Evolutionary conservation across 1,140 invertebrate species (phyloP).

Genomic region (fruit fly (Drosophila melanogaster)): Release_6_plus_ISO1_MT NT_037436.4:12194501-12195000

Average conservation of each 20-base stretch:
- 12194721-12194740: slow-evolving; percentile 23
- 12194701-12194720: slow-evolving; percentile 12
- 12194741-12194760: slow-evolving; percentile 31
- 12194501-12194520: slow-evolving; percentile 24
- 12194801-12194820: slow-evolving; percentile 72
- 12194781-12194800: slow-evolving; percentile 80
- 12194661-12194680: neutral
- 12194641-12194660: neutral
- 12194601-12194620: too few relatives aligned
- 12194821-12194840: slow-evolving; percentile 52
- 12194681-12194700: neutral
- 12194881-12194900: slow-evolving; percentile 40
- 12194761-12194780: slow-evolving; percentile 60
- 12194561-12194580: slow-evolving; percentile 2
- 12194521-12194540: slow-evolving; percentile 12
- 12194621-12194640: neutral
- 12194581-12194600: neutral
- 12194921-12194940: slow-evolving; percentile 32
- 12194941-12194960: slow-evolving; percentile 50
- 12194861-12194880: slow-evolving; percentile 38
- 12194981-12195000: slow-evolving; percentile 55
- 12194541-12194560: slow-evolving; percentile 8
- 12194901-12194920: slow-evolving; percentile 49
- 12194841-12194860: slow-evolving; percentile 77
- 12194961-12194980: slow-evolving; percentile 25